Evolutionary conservation across 2,113 vertebrate genomes (phyloP).

Genomic region (Trichechus manatus): DNA sequence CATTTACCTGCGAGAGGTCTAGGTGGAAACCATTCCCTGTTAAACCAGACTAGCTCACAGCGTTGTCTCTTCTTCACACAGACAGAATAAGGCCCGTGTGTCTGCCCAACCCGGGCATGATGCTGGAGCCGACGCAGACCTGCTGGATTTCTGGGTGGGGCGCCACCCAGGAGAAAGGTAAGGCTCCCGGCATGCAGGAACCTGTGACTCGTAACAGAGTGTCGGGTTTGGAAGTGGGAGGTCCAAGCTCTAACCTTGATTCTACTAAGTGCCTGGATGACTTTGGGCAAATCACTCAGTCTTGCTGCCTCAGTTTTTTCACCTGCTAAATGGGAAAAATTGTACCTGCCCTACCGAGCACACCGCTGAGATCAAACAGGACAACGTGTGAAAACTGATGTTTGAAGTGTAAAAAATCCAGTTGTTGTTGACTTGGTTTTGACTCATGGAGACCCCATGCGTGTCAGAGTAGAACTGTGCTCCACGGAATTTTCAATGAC

Average conservation of each 20-base stretch:
- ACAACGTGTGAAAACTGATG: neutral
- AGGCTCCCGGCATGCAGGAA: neutral
- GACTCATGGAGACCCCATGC: too few relatives aligned
- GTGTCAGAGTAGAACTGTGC: too few relatives aligned
- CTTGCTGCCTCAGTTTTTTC: neutral
- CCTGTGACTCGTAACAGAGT: rapidly evolving
- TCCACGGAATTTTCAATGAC: neutral
- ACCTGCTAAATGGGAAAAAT: neutral
- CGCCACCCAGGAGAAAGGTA: conserved; percentile 88
- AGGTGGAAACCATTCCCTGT: rapidly evolving
- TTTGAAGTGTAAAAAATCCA: neutral
- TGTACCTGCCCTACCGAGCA: rapidly evolving
- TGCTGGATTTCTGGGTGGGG: conserved; percentile 92
- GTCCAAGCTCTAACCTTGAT: rapidly evolving
- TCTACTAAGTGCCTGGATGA: rapidly evolving
- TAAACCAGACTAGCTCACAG: neutral
- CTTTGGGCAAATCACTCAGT: rapidly evolving
- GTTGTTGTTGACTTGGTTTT: too few relatives aligned
- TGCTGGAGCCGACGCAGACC: conserved; percentile 73
- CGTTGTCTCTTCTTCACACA: conserved; percentile 17
- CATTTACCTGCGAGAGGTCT: rapidly evolving
- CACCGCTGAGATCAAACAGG: neutral
- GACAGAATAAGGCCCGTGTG: conserved; percentile 86
- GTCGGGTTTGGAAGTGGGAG: rapidly evolving
- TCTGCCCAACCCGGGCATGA: conserved; percentile 89